Conservation (phyloP, 2,113 vertebrate species). For the Falco punctatus region DNA sequence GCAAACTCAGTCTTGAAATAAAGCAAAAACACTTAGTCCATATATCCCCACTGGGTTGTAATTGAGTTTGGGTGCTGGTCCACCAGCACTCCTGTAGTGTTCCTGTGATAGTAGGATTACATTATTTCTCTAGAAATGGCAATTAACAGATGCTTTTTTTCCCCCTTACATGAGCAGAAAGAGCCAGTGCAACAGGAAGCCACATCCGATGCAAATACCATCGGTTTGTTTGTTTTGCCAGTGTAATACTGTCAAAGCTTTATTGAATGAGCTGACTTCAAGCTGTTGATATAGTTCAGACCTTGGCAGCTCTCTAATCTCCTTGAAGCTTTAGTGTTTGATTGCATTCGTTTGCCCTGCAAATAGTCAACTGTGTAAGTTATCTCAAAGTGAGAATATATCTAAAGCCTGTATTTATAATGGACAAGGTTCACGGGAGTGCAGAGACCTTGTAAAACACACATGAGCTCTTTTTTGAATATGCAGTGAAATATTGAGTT, state of each 20-base stretch:
- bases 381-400: constrained; percentile 76
- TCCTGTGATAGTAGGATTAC: not conserved
- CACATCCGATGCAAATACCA: not conserved
- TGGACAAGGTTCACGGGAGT: constrained; percentile 65
- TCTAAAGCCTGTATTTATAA: constrained; percentile 71
- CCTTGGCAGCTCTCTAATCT: constrained; percentile 80
- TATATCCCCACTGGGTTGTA: not conserved
- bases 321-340: constrained; percentile 77
- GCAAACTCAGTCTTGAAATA: not conserved
- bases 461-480: constrained; percentile 9
- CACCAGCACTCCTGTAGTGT: not conserved
- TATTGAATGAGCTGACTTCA: constrained; percentile 72
- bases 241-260: constrained; percentile 66
- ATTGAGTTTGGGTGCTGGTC: not conserved
- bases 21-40: rapidly evolving
- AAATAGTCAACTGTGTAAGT: constrained; percentile 77
- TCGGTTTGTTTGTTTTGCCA: constrained; percentile 67
- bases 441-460: constrained; percentile 58
- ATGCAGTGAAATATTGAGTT: constrained; percentile 13
- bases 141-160: not conserved
- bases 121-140: not conserved
- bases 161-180: not conserved
- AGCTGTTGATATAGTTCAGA: constrained; percentile 81
- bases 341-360: constrained; percentile 78
- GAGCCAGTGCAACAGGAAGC: not conserved